phyloP scores from a whole-genome alignment of 2,113 vertebrate genomes.

The Pantherophis guttatus region DNA sequence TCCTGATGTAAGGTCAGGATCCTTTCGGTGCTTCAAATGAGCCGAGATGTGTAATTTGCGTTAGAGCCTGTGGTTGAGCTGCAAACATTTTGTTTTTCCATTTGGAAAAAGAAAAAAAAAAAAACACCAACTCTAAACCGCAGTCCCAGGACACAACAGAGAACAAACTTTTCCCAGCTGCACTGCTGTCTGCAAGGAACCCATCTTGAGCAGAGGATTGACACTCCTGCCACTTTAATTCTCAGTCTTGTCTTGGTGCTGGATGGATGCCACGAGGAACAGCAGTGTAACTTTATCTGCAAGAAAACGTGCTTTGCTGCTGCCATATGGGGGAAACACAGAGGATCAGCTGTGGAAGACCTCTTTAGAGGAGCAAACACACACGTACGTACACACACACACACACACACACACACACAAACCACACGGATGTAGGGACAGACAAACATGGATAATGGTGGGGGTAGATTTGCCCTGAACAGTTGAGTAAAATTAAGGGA shows the following conservation, averaged over 20 bases:
- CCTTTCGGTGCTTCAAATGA: constrained; percentile 39
- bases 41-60: constrained; percentile 48
- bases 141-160: constrained; percentile 39
- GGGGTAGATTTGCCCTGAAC: neutral
- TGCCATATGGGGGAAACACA: constrained; percentile 43
- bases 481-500: neutral
- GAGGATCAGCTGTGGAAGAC: constrained; percentile 4
- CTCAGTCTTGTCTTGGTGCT: constrained; percentile 6
- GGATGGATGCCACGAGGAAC: constrained; percentile 56
- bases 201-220: constrained; percentile 16
- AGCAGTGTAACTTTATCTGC: constrained; percentile 60
- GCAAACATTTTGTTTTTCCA: constrained; percentile 60
- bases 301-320: constrained; percentile 43
- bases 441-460: neutral
- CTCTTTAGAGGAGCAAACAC: neutral
- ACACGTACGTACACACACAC: neutral
- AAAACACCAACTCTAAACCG: constrained; percentile 13
- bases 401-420: neutral
- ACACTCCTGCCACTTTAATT: constrained; percentile 40
- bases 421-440: neutral
- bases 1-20: constrained; percentile 43
- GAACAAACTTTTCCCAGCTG: constrained; percentile 60
- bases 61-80: constrained; percentile 56
- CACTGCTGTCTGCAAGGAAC: constrained; percentile 36
- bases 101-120: constrained; percentile 31